Conservation (phyloP, 23 tunicate species). For the Trididemnum clinides region DNA sequence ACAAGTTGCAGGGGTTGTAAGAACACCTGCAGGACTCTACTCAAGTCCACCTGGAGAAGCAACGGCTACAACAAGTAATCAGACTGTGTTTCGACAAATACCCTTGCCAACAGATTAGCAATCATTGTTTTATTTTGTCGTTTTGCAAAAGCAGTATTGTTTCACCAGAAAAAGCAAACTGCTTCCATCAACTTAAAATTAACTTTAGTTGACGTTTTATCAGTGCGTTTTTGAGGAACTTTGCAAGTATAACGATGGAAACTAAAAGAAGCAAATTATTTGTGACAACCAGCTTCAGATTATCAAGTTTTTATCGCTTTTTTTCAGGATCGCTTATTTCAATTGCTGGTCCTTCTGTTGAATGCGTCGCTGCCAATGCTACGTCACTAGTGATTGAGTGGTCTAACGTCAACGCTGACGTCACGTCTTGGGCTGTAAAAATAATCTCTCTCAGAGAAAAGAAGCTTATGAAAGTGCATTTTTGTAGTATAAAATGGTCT, state of each 20-base stretch:
- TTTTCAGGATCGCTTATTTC: constrained; percentile 22
- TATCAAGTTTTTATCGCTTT: neutral
- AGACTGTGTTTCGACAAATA: too few relatives aligned
- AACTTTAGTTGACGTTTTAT: too few relatives aligned
- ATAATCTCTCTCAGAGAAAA: neutral
- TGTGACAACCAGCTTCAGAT: neutral
- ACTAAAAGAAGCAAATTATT: too few relatives aligned
- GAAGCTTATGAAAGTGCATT: neutral
- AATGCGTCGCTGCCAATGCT: neutral
- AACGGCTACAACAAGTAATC: constrained; percentile 7
- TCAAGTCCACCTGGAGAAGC: constrained; percentile 13
- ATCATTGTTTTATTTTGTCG: too few relatives aligned
- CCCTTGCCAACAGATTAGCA: too few relatives aligned
- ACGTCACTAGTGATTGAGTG: constrained; percentile 35
- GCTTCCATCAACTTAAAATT: too few relatives aligned
- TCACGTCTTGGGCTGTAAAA: constrained; percentile 41
- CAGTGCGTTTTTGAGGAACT: too few relatives aligned
- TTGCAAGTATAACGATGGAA: too few relatives aligned
- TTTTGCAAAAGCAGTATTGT: too few relatives aligned
- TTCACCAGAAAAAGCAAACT: too few relatives aligned
- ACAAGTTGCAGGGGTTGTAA: neutral
- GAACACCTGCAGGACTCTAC: neutral
- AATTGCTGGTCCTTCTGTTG: constrained; percentile 29
- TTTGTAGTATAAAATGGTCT: too few relatives aligned
- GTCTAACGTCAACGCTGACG: constrained; percentile 37